A percentile compares a stretch with the other conserved stretches of the same genome.
These are phyloP conservation scores for Gallinago jamesoni DNA, from an alignment of 2,113 vertebrate genomes.

Conservation along the genomic window DNA sequence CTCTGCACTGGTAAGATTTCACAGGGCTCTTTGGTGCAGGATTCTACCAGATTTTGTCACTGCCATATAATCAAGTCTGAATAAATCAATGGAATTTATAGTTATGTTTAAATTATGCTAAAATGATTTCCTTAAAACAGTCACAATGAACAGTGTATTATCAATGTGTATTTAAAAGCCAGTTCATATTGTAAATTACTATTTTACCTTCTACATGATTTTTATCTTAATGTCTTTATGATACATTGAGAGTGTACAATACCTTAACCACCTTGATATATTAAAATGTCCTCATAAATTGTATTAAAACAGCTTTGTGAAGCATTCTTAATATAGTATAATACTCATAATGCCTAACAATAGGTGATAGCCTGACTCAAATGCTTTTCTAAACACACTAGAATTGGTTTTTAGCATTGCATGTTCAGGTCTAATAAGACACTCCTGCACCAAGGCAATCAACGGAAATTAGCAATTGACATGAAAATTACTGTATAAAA, in stretches of 20 bases:
- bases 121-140: not conserved
- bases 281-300: not conserved
- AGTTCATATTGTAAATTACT: not conserved
- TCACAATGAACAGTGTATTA: not conserved
- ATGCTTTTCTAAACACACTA: not conserved
- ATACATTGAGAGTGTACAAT: not conserved
- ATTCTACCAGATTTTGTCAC: not conserved
- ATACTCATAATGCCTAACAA: not conserved
- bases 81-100: not conserved
- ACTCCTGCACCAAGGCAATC: not conserved
- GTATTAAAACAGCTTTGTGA: not conserved
- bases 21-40: not conserved
- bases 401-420: not conserved
- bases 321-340: not conserved
- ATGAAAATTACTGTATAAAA: slow-evolving; percentile 27
- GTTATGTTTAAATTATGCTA: not conserved
- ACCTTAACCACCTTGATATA: not conserved
- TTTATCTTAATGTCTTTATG: not conserved
- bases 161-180: not conserved
- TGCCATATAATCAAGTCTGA: not conserved
- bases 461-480: not conserved
- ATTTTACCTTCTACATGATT: not conserved
- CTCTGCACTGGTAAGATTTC: not conserved
- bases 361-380: not conserved
- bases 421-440: not conserved